These are phyloP conservation scores for Agriotes lineatus DNA, from an alignment of 2,888 invertebrate genomes.

Conservation along the genomic window DNA sequence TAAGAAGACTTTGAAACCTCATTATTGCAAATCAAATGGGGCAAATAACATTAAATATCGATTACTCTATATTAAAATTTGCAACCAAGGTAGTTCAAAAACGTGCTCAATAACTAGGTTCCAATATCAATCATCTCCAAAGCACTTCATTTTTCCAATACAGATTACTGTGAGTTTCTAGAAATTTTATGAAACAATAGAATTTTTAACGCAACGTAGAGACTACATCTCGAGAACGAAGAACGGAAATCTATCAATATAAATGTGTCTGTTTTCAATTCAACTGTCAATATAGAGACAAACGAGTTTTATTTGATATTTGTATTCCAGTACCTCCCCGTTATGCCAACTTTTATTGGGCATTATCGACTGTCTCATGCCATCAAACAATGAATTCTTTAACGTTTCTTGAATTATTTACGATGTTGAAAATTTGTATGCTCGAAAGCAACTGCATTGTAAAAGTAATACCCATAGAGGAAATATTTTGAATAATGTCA, in stretches of 20 bases:
- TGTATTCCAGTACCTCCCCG: constrained; percentile 35
- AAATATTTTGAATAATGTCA: no score
- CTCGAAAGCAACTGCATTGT: neutral
- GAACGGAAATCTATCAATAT: constrained; percentile 34
- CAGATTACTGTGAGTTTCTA: no score
- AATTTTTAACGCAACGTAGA: neutral
- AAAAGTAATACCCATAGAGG: no score
- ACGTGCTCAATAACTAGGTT: no score
- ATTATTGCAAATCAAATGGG: no score
- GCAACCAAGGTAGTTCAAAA: no score
- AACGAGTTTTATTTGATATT: constrained; percentile 46
- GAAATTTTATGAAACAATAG: neutral
- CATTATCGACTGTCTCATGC: constrained; percentile 39
- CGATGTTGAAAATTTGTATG: constrained; percentile 8
- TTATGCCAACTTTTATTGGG: constrained; percentile 37
- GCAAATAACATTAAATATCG: no score
- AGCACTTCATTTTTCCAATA: no score
- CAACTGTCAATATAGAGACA: constrained; percentile 45
- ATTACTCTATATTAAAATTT: no score
- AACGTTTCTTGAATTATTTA: constrained; percentile 29
- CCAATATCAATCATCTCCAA: no score
- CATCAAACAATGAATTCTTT: constrained; percentile 35
- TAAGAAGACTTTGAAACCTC: no score
- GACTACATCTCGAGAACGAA: constrained; percentile 21
- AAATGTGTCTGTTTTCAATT: constrained; percentile 45